Conservation (phyloP, 2,113 vertebrate genomes). For the Apteryx owenii region DNA sequence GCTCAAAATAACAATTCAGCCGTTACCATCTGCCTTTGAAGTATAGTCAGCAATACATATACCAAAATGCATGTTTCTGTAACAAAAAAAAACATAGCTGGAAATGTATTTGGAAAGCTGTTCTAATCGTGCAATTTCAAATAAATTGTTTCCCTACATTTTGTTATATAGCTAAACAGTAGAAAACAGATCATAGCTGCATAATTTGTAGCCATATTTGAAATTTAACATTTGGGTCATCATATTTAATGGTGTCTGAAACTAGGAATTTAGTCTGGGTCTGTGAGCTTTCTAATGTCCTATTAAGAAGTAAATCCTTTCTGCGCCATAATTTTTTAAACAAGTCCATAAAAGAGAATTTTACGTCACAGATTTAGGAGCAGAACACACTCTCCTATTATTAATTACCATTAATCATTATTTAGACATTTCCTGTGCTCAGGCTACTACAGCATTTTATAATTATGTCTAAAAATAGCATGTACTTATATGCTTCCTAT, state of each 20-base stretch:
- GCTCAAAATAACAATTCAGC: not conserved
- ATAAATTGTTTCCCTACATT: not conserved
- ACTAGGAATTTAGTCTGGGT: not conserved
- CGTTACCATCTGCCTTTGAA: not conserved
- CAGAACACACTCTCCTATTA: not conserved
- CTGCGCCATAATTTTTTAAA: not conserved
- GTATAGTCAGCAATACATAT: not conserved
- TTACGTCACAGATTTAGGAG: not conserved
- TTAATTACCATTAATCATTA: not conserved
- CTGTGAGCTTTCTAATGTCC: not conserved
- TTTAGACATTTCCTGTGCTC: not conserved
- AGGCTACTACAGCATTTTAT: not conserved
- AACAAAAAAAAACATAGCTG: not conserved
- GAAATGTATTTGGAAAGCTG: not conserved
- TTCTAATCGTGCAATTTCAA: not conserved
- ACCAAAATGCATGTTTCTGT: not conserved
- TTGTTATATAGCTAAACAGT: not conserved
- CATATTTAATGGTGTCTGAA: not conserved
- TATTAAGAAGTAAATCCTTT: not conserved
- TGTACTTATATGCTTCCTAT: not conserved
- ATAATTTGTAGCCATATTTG: not conserved
- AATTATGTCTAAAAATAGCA: not conserved
- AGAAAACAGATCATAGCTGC: not conserved
- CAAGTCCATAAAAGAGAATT: not conserved
- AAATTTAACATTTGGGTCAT: not conserved